A percentile compares a stretch with the other conserved stretches of the same genome.
Evolutionary conservation across 2,113 vertebrate genomes (phyloP).

Genomic region (Neoarius graeffei): DNA sequence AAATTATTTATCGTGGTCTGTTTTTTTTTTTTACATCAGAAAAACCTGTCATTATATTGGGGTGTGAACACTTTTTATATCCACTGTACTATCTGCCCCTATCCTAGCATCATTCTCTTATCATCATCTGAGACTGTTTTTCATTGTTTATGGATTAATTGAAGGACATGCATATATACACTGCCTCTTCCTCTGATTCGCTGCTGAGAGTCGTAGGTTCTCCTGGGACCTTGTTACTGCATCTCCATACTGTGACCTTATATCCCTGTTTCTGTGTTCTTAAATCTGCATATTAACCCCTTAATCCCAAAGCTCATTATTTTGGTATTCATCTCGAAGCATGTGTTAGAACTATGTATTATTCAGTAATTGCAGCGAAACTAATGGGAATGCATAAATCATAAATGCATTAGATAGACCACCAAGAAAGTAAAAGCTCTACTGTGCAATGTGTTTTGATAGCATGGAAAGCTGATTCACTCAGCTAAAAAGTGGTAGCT

Average conservation of each 20-base stretch:
- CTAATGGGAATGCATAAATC: constrained; percentile 11
- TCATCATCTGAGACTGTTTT: neutral
- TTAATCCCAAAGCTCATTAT: constrained; percentile 14
- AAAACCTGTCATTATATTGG: too few species aligned
- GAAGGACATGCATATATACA: neutral
- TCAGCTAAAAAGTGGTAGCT: neutral
- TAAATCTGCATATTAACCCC: constrained; percentile 13
- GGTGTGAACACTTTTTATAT: too few species aligned
- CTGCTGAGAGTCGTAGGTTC: neutral
- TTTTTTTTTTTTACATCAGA: too few species aligned
- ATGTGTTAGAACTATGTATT: constrained; percentile 12
- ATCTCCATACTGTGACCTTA: neutral
- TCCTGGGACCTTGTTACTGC: neutral
- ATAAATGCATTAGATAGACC: neutral
- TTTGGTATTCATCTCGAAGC: neutral
- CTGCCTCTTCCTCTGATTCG: neutral
- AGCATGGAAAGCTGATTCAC: neutral
- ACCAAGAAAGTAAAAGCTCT: neutral
- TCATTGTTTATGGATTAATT: neutral
- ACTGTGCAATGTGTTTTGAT: neutral
- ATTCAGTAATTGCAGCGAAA: constrained; percentile 15
- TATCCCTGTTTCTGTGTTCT: constrained; percentile 7
- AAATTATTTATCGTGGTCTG: too few species aligned
- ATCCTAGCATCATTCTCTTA: neutral
- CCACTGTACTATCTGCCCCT: neutral